Evolutionary conservation across 2,888 invertebrate genomes (phyloP), one percentile per base, ranked within the genome.

Genomic region (Shargacucullia verbasci): DNA sequence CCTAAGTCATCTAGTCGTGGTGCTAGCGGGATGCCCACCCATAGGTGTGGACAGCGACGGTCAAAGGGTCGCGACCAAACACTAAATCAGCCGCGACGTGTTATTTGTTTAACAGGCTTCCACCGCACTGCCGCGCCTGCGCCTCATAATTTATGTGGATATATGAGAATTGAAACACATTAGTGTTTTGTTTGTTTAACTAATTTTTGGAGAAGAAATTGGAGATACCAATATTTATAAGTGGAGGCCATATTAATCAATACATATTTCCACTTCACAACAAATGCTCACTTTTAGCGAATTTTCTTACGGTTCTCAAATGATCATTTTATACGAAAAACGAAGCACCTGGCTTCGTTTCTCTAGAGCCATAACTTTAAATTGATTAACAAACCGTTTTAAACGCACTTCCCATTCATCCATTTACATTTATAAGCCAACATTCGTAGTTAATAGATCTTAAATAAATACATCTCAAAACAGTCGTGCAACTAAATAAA

Each of bases 31-130:
- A 59, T 68, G 80, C 81, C 90, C 90, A 88, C 89, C 90, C 88
- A 85, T 84, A 86, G 87, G 87, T 90, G 89, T 86, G 78, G 89
- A 90, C 86, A 89, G 83, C 67, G 46, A 12, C 34, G 69, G 53
- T 73, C 71, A 72, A 70, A 67, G 69, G 70, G 65, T 76, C 71
- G 68, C 70, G 63, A 57, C 63, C 69, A 65, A 54, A 48, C 79
- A 81, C 80, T 88, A 88, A 87, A 89, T 88, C 86, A 85, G 71
- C 6, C 38, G 49, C 47, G 83, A 86, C 77, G 82, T 83, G 86
- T 85, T 88, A 88, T 88, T 87, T 88, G 87, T 88, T 85, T 85
- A 84, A 78, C 74, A 15, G 53, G 68, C 77, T 84, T 83, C 66
- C 64, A 76, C 82, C 84, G 80, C 75, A 53, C 57, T 40, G 44